Evolutionary conservation across 2,888 invertebrate genomes (phyloP), one percentile per base, ranked within the genome.

Genomic region (Creontiades dilutus): DNA sequence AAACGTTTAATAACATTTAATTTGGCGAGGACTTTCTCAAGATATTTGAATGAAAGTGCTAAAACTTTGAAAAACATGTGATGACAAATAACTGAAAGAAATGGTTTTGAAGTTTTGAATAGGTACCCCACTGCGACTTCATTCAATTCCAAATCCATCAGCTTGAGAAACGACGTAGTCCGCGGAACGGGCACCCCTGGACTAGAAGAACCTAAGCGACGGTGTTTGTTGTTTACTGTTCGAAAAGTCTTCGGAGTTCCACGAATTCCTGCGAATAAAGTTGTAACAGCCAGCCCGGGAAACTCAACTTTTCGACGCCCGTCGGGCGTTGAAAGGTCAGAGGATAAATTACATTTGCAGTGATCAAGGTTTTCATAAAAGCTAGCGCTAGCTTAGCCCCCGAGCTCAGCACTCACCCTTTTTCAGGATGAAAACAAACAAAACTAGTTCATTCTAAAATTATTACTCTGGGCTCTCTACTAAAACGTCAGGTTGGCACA

Each of bases 161-260:
- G 37, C 37, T 2, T 37, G 37, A 37, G 37, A 37, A 37, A 37
- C 37, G 37, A 37, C 7, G 37, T 37, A 37, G 37, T 4, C 37
- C 7, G 37, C 37, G 7, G 37, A 37, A 37, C 37, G 37, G 52
- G 16, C 52, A 52, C 14, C 23, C 2, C 68, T 23, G 7, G 23
- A 23, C 5, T 68, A 27, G 23, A 4, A 61, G 61, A 61, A 61
- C 23, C 61, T 0, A 68, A 68, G 68, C 7, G 68, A 23, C 68
- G 7, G 23, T 23, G 68, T 68, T 68, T 68, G 68, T 68, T 68
- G 68, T 68, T 68, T 68, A 23, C 68, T 23, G 68, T 68, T 68
- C 7, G 68, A 23, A 19, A 23, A 13, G 68, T 68, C 23, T 68
- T 68, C 5, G 68, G 27, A 68, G 68, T 68, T 68, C 68, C 68